Conservation (phyloP, 2,888 invertebrate genomes). For the Drosophila kuntzei region DNA sequence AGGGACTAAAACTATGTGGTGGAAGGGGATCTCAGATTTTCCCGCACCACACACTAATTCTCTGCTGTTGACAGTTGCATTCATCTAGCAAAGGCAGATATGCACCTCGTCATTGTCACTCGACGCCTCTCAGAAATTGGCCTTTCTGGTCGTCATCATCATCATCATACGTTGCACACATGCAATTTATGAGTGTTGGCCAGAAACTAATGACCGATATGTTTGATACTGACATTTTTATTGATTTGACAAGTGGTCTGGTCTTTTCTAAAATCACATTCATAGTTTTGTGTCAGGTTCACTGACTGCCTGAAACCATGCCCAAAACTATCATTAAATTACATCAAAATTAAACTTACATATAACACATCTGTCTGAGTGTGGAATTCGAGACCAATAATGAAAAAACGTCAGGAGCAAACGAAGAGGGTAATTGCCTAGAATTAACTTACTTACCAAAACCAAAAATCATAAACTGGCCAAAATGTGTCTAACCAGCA, state of each 20-base stretch:
- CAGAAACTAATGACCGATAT: constrained; percentile 67
- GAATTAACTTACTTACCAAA: neutral
- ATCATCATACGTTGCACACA: constrained; percentile 12
- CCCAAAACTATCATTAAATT: constrained; percentile 42
- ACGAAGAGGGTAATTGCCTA: too few species aligned
- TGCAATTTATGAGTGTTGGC: constrained; percentile 42
- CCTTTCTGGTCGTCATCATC: constrained; percentile 42
- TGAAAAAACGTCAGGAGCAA: too few species aligned
- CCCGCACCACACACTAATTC: constrained; percentile 37
- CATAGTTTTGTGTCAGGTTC: neutral
- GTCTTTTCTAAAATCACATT: neutral
- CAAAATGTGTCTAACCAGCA: too few species aligned
- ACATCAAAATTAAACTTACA: constrained; percentile 46
- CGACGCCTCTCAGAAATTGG: constrained; percentile 51
- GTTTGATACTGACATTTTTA: constrained; percentile 69
- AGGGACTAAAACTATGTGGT: neutral
- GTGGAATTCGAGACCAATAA: too few species aligned
- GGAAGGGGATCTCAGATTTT: neutral
- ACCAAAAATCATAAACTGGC: too few species aligned
- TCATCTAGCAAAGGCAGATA: constrained; percentile 19
- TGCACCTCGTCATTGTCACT: constrained; percentile 58
- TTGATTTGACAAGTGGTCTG: constrained; percentile 61
- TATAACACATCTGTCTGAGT: neutral
- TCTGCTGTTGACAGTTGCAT: constrained; percentile 66
- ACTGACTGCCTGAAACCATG: constrained; percentile 26